Evolutionary conservation across 2,113 vertebrate species (phyloP).

Genomic region (Psittacus erithacus): DNA sequence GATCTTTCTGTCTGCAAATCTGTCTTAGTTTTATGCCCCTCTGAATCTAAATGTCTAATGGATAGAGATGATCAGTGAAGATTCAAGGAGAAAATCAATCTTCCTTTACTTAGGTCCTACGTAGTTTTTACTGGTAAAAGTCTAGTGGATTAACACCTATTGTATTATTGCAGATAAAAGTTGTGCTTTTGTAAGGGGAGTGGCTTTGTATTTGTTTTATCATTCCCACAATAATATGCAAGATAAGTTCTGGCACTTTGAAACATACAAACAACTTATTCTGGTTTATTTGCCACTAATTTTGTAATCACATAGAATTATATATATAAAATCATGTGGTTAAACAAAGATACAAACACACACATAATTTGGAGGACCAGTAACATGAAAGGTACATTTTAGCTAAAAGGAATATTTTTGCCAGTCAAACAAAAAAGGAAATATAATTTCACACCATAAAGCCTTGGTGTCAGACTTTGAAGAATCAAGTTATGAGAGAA

Average conservation of each 20-base stretch:
- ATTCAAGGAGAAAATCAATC: conserved; percentile 30
- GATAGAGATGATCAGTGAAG: not conserved
- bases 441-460: not conserved
- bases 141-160: not conserved
- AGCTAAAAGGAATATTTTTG: not conserved
- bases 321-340: not conserved
- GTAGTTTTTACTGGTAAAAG: not conserved
- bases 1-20: not conserved
- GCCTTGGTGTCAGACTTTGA: not conserved
- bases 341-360: not conserved
- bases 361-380: not conserved
- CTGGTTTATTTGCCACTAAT: not conserved
- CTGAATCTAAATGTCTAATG: conserved; percentile 26
- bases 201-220: not conserved
- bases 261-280: not conserved
- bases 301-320: not conserved
- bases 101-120: not conserved
- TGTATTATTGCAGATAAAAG: not conserved
- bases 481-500: not conserved
- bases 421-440: not conserved
- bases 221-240: not conserved
- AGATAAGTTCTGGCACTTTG: not conserved
- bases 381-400: not conserved
- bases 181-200: not conserved
- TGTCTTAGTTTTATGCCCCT: conserved; percentile 18